These are phyloP conservation scores for Hemitrygon akajei DNA, from an alignment of 2,797 vertebrate genomes.

Conservation along the genomic window DNA sequence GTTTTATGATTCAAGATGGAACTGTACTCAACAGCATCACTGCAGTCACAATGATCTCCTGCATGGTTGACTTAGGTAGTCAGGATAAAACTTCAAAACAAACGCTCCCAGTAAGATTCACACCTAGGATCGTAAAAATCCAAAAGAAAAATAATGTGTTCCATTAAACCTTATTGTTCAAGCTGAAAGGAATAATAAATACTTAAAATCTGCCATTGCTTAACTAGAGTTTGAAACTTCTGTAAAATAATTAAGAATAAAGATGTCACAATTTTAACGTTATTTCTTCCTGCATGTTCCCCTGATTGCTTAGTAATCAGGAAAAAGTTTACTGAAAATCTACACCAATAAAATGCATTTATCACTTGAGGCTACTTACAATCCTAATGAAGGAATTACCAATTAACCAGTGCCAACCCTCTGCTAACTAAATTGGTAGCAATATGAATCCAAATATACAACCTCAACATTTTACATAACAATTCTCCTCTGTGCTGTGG, in stretches of 20 bases:
- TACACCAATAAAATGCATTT: background rate
- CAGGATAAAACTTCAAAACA: background rate
- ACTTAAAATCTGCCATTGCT: slow-evolving; percentile 10
- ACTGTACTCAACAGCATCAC: background rate
- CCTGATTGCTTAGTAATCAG: background rate
- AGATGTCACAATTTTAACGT: background rate
- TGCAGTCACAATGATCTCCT: background rate
- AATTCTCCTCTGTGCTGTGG: background rate
- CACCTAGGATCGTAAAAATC: background rate
- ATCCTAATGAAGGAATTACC: background rate
- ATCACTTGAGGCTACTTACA: slow-evolving; percentile 1
- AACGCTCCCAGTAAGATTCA: background rate
- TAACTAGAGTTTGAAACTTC: slow-evolving; percentile 11
- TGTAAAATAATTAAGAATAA: slow-evolving; percentile 22
- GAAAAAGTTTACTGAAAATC: slow-evolving; percentile 18
- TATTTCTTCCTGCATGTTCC: background rate
- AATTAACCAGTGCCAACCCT: background rate
- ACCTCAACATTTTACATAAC: background rate
- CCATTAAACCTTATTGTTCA: slow-evolving; percentile 3
- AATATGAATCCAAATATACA: slow-evolving; percentile 15
- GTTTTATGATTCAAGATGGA: background rate
- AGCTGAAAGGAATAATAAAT: slow-evolving; percentile 16
- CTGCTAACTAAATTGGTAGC: background rate
- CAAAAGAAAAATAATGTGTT: slow-evolving; percentile 17
- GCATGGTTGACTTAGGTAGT: background rate